Conservation (phyloP, 64 coral and sea anemone species). For the Hydrozoanthus tunicans region DNA sequence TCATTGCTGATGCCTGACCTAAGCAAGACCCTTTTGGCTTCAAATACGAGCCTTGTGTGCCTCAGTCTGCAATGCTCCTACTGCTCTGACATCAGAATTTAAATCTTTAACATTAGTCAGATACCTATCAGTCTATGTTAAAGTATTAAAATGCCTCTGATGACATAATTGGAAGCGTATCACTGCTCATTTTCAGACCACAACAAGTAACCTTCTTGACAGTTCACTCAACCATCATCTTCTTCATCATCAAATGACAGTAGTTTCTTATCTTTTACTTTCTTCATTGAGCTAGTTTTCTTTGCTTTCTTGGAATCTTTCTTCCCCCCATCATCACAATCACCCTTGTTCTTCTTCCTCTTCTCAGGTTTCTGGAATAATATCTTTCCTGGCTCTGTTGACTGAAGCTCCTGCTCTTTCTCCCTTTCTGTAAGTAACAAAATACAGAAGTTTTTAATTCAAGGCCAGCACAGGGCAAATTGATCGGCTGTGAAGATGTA, state of each 20-base stretch:
- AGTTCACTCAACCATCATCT: not conserved
- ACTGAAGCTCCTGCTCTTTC: not conserved
- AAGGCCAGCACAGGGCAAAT: not conserved
- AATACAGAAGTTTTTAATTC: not conserved
- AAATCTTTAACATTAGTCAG: no score
- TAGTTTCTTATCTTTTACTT: conserved; percentile 39
- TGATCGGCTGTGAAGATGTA: no score
- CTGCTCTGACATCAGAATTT: no score
- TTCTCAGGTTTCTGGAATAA: conserved; percentile 46
- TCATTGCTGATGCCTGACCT: no score
- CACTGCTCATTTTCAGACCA: no score
- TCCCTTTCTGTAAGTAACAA: conserved; percentile 33
- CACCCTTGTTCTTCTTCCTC: conserved; percentile 26
- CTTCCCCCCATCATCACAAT: not conserved
- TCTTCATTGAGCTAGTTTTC: conserved; percentile 37
- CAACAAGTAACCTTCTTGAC: no score
- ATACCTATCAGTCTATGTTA: no score
- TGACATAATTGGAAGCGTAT: no score
- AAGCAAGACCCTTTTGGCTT: no score
- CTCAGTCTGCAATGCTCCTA: no score
- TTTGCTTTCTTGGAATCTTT: conserved; percentile 19
- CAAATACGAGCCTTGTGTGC: no score
- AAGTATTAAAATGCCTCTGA: no score
- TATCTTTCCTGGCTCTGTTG: conserved; percentile 29
- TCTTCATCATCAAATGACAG: conserved; percentile 51